These are phyloP conservation scores for Lepidurus packardi DNA, from an alignment of 1,140 invertebrate genomes.

Conservation along the genomic window DNA sequence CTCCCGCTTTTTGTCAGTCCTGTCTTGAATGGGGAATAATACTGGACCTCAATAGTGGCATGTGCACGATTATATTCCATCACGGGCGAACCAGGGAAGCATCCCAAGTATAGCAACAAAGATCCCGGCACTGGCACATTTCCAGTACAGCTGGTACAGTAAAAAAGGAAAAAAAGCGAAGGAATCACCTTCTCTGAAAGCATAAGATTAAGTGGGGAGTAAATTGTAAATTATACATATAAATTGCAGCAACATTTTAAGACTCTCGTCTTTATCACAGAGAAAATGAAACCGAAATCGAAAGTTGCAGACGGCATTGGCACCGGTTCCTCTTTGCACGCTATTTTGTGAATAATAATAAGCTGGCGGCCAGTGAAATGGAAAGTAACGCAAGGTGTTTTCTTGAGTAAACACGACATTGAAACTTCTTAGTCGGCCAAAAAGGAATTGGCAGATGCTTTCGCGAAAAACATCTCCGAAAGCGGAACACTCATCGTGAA, in stretches of 20 bases:
- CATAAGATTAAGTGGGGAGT: too few species aligned
- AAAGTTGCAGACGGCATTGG: not conserved
- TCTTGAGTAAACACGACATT: not conserved
- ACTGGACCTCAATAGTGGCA: not conserved
- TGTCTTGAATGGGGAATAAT: not conserved
- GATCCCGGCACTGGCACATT: too few species aligned
- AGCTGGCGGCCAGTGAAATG: not conserved
- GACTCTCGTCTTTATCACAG: too few species aligned
- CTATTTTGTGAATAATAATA: not conserved
- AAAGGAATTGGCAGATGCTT: not conserved
- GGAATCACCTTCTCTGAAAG: too few species aligned
- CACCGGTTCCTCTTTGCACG: not conserved
- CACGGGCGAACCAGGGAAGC: not conserved
- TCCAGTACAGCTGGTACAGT: too few species aligned
- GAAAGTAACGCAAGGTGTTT: slow-evolving; percentile 16
- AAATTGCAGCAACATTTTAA: too few species aligned
- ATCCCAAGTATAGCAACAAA: too few species aligned
- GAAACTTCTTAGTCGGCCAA: not conserved
- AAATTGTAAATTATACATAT: too few species aligned
- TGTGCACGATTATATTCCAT: slow-evolving; percentile 7
- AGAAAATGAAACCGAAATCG: not conserved
- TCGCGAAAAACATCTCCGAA: not conserved
- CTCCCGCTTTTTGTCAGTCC: not conserved
- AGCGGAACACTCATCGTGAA: not conserved
- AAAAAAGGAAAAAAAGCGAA: too few species aligned